Base-by-base conservation (phyloP, 2,797 vertebrate genomes). In the Corythornis leucogaster region DNA sequence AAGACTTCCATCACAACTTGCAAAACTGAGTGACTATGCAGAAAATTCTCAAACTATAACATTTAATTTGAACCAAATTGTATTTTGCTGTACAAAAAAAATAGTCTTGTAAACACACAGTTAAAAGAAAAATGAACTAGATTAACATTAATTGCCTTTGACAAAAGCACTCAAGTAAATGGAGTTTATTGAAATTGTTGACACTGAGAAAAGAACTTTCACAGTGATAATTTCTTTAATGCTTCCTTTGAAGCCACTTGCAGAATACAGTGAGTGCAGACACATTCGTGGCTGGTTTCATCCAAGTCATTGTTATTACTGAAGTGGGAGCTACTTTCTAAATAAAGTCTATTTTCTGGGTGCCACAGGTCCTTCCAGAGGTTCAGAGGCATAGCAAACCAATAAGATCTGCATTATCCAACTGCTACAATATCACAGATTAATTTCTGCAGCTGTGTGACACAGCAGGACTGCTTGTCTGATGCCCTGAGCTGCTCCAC, bases 91-190 rank as follows among this genome's bases (percentile, higher is more conserved):
- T 76, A 63, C 17, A 73, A 89, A 76, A 87, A 87, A 87, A 78
- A 15, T 19, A 57, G 15, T 74, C 74, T 71, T 48, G 79, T 85
- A 94, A 93, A 94, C 53, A 80, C 35, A 76, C 33, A 81, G 68
- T 85, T 92, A 85, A 46, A 61, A 93, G 80, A 50, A 86, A 79
- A 85, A 58, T 57, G 87, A 85, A 87, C 85, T 78, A 91, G 80
- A 92, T 96, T 87, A 68, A 68, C 48, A 85, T 79, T 96, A 78
- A 94, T 94, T 94, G 25, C 30, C 61, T 95, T 91, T 93, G 75
- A 87, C 28, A 88, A 91, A 92, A 92, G 69, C 87, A 87, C 38
- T 92, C 66, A 75, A 54, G 57, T 78, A 90, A 96, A 94, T 74
- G 78, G 84, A 83, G 83, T 93, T 91, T 86, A 90, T 87, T 91